Conservation (phyloP, 1,140 invertebrate genomes). For the Cyclargus thomasi region DNA sequence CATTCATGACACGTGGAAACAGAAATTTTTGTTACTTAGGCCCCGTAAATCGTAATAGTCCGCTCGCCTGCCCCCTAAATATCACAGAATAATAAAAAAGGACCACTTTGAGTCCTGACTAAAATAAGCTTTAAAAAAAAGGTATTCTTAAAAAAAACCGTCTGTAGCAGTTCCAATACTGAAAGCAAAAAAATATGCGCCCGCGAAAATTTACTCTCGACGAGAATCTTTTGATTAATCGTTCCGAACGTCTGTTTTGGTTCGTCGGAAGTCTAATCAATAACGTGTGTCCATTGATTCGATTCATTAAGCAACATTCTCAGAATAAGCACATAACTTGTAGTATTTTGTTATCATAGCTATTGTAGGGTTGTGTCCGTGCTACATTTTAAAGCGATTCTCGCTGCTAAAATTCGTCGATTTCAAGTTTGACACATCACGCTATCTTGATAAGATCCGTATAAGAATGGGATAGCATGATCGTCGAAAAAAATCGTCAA, state of each 20-base stretch:
- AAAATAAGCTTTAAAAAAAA: no score
- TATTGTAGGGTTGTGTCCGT: neutral
- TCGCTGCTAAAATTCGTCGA: no score
- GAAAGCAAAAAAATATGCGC: no score
- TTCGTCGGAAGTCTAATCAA: neutral
- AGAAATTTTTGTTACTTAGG: no score
- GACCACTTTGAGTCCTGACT: no score
- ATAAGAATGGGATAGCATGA: no score
- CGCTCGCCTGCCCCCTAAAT: no score
- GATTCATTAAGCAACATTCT: neutral
- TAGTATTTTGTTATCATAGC: constrained; percentile 4
- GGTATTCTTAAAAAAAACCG: neutral
- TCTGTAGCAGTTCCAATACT: neutral
- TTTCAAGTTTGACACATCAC: no score
- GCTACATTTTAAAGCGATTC: neutral
- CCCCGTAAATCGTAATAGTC: no score
- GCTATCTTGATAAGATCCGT: no score
- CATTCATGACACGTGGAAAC: no score
- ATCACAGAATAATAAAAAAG: no score
- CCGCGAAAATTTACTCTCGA: neutral
- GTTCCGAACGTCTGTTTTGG: neutral
- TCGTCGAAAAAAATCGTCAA: neutral
- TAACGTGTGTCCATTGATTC: constrained; percentile 6
- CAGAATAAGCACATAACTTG: neutral
- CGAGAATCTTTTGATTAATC: neutral